A percentile compares a stretch with the other conserved stretches of the same genome.
Evolutionary conservation across 1,140 invertebrate species (phyloP).

Genomic region (Protaetia brevitarsis): DNA sequence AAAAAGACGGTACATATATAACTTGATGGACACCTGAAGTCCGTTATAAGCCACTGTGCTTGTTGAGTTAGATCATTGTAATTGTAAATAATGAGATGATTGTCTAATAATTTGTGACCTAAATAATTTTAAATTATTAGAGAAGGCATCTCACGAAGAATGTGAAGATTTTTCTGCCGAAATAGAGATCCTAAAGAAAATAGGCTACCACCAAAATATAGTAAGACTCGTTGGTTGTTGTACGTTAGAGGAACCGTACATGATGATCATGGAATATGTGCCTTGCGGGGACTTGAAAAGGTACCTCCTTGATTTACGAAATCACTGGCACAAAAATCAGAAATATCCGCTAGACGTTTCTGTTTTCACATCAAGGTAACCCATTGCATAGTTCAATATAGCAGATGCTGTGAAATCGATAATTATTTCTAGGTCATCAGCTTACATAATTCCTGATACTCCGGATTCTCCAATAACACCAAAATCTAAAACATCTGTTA

Average conservation of each 20-base stretch:
- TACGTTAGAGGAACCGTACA: conserved; percentile 62
- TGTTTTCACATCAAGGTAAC: not conserved
- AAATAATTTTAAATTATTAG: not conserved
- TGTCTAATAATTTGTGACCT: not conserved
- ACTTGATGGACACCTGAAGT: too few species aligned
- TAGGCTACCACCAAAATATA: conserved; percentile 73
- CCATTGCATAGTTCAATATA: not conserved
- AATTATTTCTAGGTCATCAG: not conserved
- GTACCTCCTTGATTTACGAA: conserved; percentile 43
- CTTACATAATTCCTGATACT: not conserved
- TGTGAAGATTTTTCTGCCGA: conserved; percentile 68
- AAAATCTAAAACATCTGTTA: not conserved
- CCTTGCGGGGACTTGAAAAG: conserved; percentile 72
- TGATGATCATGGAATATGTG: conserved; percentile 77
- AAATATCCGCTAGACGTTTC: not conserved
- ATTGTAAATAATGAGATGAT: too few species aligned
- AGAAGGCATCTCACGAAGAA: conserved; percentile 50
- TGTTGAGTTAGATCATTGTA: too few species aligned
- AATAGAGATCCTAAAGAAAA: conserved; percentile 75
- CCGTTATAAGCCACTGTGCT: too few species aligned
- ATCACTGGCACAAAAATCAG: conserved; percentile 34
- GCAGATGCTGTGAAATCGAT: not conserved
- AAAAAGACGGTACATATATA: too few species aligned
- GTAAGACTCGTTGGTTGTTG: conserved; percentile 77
- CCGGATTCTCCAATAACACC: not conserved